Base-by-base conservation (phyloP, 1,140 invertebrate species). In the Coelopa frigida region DNA sequence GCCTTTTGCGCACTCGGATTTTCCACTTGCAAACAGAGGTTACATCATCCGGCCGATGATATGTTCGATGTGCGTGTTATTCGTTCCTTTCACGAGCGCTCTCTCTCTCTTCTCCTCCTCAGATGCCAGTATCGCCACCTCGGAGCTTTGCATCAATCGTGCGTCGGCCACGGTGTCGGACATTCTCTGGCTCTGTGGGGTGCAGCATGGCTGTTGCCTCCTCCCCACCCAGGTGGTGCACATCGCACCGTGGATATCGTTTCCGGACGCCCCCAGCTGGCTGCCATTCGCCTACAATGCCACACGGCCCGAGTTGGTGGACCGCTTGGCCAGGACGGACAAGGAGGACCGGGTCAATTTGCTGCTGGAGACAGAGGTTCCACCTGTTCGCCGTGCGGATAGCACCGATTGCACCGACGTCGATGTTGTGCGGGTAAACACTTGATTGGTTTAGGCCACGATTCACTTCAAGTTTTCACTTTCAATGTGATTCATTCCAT, bases 111-210 rank as follows among this genome's bases (percentile, higher is more conserved):
- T n/a, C 44, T 46, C 41, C 26, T 38, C 46, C 49, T 18, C 24
- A 50, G 55, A 42, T 65, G 18, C 56, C 54, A 58, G 68, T 48
- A 56, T 66, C 31, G 57, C 75, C 17, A 75, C 70, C 43, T 79
- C 77, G 3, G 58, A 66, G 41, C 59, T 76, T 12, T 78, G 77
- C 50, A 48, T 47, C 22, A 79, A 78, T 56, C 71, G 71, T 20
- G 64, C 52, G 53, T 47, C 59, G 50, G 76, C 75, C 26, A 73
- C 63, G 58, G 62, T 79, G 33, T 72, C 71, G 23, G 75, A 79
- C 53, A 67, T 79, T 37, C 53, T 79, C 20, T 78, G 75, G 75
- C 70, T 70, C 48, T 57, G 70, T 52, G 72, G 61, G 11, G 68
- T 73, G 26, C 71, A 73, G 50, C 62, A 70, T 24, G 68, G 76